Evolutionary conservation across 1,140 invertebrate genomes (phyloP), one percentile per base, ranked within the genome.

Genomic region (honey bee (Apis mellifera)): DNA sequence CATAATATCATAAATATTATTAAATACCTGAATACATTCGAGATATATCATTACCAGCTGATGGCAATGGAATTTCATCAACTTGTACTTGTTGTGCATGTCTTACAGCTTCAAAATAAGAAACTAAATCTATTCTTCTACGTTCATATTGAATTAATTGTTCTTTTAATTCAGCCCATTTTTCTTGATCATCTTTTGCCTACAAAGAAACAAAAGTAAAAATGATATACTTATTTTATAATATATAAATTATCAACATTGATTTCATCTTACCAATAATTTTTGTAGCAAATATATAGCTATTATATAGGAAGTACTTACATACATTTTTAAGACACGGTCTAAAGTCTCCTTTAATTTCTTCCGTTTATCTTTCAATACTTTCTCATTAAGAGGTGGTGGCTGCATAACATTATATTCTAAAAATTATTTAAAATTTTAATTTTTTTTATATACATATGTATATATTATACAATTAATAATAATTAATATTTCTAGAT

Each of bases 181-280:
- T 98, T 86, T 99, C 98, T 78, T 97, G 97, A 94, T 99, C 98
- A 95, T 99, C 99, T 95, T 99, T 99, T 90, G 98, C 96, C 97
- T 99, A 78, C 7, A 26, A 52, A 55, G 9, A 86, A 84, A 71
- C 19, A 86, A 85, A 76, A 54, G 42, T 57, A 84, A 64, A 50
- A 48, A 32, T 11, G 26, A 50, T 52, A 55, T 77, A 75, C 0
- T 66, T 62, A 66, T 42, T 52, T 4, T 69, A 76, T 1, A 50
- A 74, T 65, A n/a, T 32, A 76, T 81, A 50, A 80, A 17, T n/a
- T 57, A 9, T 74, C 2, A 69, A 57, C 62, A 1, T 72, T 23
- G n/a, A 55, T 52, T 64, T 55, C 69, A 86, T 48, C 72, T 89
- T 84, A 85, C 74, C 83, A 78, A 73, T 69, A 73, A 81, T 78